Base-by-base conservation (phyloP, 1,140 invertebrate genomes). In the Piezodorus guildinii region DNA sequence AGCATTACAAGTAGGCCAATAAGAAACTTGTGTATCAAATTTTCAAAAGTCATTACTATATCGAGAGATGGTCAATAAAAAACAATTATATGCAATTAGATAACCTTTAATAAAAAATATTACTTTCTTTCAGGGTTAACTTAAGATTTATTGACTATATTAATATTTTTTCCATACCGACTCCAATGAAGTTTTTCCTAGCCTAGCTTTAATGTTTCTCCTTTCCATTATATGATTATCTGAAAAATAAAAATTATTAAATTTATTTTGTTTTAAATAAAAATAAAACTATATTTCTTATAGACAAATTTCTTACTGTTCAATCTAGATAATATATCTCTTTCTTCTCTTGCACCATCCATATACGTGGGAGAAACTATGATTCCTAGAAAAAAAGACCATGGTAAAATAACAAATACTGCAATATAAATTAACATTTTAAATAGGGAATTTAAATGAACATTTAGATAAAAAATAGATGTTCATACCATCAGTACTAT, bases 181-280 rank as follows among this genome's bases (percentile, higher is more conserved):
- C 9, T 56, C 23, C 27, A 23, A 56, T 23, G 52, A 56, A 4
- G 52, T 16, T 3, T 23, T 23, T 56, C 52, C 52, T 14, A 56
- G 23, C 17, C 52, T 56, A 16, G 52, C 17, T 56, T 56, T 56
- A 25, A 56, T 56, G 23, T 56, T 23, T 25, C 52, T 21, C 17
- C 23, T 56, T 23, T 56, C 52, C 23, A 39, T 12, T 10, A 39
- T 21, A 15, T 5, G 17, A 8, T 23, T 16, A 5, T 56, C 14
- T 16, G 23, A 56, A 23, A 23, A 23, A 23, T 6, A 1, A 56
- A 56, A 56, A 56, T 56, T 56, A 25, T 56, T 6, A 56, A 27
- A 27, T 23, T 27, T 56, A 23, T 9, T 23, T 25, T 5, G 6
- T 9, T 56, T 23, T 23, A 23, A 16, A 23, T 27, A 21, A 9